Evolutionary conservation across 2,888 invertebrate genomes (phyloP).

Genomic region (Ariolimax columbianus): DNA sequence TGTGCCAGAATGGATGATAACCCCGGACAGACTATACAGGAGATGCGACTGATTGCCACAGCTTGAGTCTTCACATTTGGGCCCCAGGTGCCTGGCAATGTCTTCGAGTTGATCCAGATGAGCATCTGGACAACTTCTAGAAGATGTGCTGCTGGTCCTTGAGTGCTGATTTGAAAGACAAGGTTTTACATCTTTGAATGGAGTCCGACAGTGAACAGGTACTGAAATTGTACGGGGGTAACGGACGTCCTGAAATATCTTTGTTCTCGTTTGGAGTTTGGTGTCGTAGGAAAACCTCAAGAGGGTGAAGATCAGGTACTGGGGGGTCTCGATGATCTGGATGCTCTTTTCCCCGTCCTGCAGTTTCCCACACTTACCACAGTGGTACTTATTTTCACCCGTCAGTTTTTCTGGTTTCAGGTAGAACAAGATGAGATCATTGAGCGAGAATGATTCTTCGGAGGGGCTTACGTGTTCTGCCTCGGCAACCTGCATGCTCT

Average conservation of each 20-base stretch:
- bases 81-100: slow-evolving; percentile 17
- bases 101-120: slow-evolving; percentile 12
- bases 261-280: slow-evolving; percentile 86
- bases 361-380: slow-evolving; percentile 86
- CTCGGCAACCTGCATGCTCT: slow-evolving; percentile 3
- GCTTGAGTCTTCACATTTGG: neutral
- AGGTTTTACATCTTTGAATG: neutral
- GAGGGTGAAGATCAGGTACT: slow-evolving; percentile 88
- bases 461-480: neutral
- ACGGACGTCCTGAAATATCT: slow-evolving; percentile 82
- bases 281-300: slow-evolving; percentile 89
- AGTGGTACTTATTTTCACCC: slow-evolving; percentile 90
- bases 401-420: slow-evolving; percentile 87
- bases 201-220: slow-evolving; percentile 56
- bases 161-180: neutral
- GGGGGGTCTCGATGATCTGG: slow-evolving; percentile 86
- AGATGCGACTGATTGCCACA: slow-evolving; percentile 68
- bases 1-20: slow-evolving; percentile 90
- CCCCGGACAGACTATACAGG: slow-evolving; percentile 87
- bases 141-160: neutral
- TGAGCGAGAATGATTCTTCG: slow-evolving; percentile 80
- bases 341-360: slow-evolving; percentile 88
- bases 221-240: slow-evolving; percentile 76
- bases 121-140: neutral
- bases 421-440: slow-evolving; percentile 87